Evolutionary conservation across 2,888 invertebrate species (phyloP).

Genomic region (Choreutis nemorana): DNA sequence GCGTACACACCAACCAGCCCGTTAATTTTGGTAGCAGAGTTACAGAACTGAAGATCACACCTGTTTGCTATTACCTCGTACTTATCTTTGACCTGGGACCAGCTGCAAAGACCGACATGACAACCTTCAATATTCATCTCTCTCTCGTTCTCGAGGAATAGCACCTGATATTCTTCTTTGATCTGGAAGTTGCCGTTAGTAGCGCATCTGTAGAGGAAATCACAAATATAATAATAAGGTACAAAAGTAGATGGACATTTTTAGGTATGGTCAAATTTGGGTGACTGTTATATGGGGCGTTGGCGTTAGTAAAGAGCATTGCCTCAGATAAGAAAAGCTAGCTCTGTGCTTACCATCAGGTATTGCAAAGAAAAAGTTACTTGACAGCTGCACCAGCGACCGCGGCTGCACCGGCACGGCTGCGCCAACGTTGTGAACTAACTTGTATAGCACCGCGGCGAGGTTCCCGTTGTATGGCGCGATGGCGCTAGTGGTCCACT

Average conservation of each 20-base stretch:
- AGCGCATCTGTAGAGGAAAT: constrained; percentile 62
- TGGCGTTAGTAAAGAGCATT: too few species aligned
- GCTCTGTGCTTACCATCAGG: too few species aligned
- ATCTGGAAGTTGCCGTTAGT: constrained; percentile 48
- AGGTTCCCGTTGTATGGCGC: constrained; percentile 78
- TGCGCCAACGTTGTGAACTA: constrained; percentile 31
- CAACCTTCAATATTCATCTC: constrained; percentile 74
- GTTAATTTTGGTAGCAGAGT: constrained; percentile 22
- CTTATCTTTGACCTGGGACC: constrained; percentile 71
- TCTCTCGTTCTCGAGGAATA: constrained; percentile 78
- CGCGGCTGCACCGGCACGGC: constrained; percentile 59
- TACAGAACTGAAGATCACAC: constrained; percentile 68
- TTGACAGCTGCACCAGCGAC: constrained; percentile 73
- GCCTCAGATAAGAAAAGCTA: too few species aligned
- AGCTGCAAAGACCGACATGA: constrained; percentile 79
- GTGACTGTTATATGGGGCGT: too few species aligned
- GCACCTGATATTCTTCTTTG: constrained; percentile 45
- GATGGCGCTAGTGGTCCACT: constrained; percentile 74
- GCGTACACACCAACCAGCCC: constrained; percentile 16
- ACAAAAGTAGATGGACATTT: too few species aligned
- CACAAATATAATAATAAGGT: too few species aligned
- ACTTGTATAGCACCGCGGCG: constrained; percentile 79
- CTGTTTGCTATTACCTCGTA: constrained; percentile 60
- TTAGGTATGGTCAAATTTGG: too few species aligned
- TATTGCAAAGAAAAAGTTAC: too few species aligned